Evolutionary conservation across 2,888 invertebrate genomes (phyloP).

Genomic region (Glaucopsyche alexis): DNA sequence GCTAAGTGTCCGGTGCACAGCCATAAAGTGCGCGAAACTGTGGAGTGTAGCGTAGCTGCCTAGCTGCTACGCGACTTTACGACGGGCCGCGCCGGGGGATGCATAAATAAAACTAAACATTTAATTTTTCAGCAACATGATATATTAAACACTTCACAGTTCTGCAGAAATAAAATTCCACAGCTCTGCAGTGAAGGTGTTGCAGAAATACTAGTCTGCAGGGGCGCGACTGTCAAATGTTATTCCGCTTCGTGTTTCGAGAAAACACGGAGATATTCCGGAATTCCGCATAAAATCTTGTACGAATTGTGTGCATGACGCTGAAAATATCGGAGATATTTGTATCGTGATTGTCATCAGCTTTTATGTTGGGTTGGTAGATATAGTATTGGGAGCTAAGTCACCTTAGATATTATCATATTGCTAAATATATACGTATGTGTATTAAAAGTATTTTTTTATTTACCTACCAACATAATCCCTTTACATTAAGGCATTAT

Average conservation of each 20-base stretch:
- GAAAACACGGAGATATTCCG: neutral
- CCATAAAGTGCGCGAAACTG: neutral
- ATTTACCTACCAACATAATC: neutral
- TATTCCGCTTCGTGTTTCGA: neutral
- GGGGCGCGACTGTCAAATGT: slow-evolving; percentile 17
- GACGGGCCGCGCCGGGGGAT: slow-evolving; percentile 11
- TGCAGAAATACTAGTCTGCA: neutral
- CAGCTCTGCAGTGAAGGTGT: neutral
- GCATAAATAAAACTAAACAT: slow-evolving; percentile 16
- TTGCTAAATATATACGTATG: too few relatives aligned
- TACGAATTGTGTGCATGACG: neutral
- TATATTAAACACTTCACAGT: neutral
- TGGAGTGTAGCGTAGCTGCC: neutral
- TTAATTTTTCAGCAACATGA: slow-evolving; percentile 8
- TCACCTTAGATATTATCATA: too few relatives aligned
- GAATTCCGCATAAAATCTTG: neutral
- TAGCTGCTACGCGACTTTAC: neutral
- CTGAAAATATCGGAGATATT: neutral
- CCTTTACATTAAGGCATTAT: neutral
- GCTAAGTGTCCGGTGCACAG: neutral
- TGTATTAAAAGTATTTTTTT: too few relatives aligned
- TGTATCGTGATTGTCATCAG: neutral
- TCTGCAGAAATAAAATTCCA: neutral
- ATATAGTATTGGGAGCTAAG: too few relatives aligned
- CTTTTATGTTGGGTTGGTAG: neutral